Evolutionary conservation across 2,113 vertebrate genomes (phyloP).

Genomic region (Penelope pileata): DNA sequence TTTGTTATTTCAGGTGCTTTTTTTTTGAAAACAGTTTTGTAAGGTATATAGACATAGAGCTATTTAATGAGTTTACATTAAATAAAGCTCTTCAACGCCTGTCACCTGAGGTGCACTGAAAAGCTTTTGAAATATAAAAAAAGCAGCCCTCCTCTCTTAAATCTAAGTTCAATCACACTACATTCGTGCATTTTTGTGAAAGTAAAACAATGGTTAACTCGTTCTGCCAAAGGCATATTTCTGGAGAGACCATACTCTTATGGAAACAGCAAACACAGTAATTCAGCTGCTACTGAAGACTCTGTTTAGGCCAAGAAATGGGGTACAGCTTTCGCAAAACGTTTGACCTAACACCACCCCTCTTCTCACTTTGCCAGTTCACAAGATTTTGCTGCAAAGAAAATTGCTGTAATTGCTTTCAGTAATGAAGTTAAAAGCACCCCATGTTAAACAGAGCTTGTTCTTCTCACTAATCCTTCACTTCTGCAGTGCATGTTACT

Average conservation of each 20-base stretch:
- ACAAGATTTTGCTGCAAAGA: background rate
- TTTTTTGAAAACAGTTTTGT: background rate
- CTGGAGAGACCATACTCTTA: background rate
- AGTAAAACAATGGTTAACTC: background rate
- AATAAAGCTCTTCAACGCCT: background rate
- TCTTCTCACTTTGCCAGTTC: background rate
- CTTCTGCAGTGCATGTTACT: background rate
- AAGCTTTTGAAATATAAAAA: background rate
- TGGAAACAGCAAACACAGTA: accelerated
- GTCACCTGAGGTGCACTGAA: background rate
- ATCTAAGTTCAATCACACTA: background rate
- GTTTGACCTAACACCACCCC: accelerated
- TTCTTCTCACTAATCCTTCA: background rate
- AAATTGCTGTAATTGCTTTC: background rate
- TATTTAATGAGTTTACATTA: background rate
- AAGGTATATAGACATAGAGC: background rate
- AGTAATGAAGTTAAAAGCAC: background rate
- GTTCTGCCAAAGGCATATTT: background rate
- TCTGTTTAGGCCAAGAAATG: background rate
- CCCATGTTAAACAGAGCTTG: background rate
- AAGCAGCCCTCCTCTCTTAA: background rate
- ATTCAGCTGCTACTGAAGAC: background rate
- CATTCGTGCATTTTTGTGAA: background rate
- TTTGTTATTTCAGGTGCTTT: accelerated
- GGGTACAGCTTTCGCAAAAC: background rate